Evolutionary conservation across 2,797 vertebrate genomes (phyloP).

Genomic region (Centroberyx gerrardi): DNA sequence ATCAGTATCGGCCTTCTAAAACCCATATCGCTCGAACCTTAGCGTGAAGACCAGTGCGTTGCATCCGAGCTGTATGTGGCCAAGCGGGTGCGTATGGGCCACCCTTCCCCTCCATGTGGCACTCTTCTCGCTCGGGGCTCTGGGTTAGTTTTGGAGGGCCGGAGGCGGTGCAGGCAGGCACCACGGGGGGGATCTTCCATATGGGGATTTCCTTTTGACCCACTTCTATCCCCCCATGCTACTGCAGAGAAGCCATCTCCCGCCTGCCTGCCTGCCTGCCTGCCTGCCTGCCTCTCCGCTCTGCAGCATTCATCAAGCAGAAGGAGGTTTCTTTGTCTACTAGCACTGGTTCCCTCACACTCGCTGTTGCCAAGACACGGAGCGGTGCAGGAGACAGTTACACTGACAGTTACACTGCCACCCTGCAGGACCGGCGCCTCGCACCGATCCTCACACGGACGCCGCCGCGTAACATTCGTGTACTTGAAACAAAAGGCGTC

Average conservation of each 20-base stretch:
- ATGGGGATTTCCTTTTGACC: slow-evolving; percentile 81
- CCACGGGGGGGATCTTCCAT: slow-evolving; percentile 66
- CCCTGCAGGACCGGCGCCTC: slow-evolving; percentile 57
- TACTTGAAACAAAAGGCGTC: slow-evolving; percentile 7
- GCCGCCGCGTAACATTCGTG: slow-evolving; percentile 16
- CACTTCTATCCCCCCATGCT: slow-evolving; percentile 68
- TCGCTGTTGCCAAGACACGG: slow-evolving; percentile 77
- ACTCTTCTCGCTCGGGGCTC: slow-evolving; percentile 38
- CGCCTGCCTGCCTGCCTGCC: neutral
- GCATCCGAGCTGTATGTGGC: too few species aligned
- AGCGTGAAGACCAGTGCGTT: too few species aligned
- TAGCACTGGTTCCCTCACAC: slow-evolving; percentile 63
- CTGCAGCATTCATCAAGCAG: slow-evolving; percentile 51
- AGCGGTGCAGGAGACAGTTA: slow-evolving; percentile 41
- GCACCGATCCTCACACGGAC: slow-evolving; percentile 34
- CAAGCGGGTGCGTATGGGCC: too few species aligned
- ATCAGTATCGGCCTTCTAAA: too few species aligned
- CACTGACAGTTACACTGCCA: slow-evolving; percentile 56
- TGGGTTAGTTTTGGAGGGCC: slow-evolving; percentile 51
- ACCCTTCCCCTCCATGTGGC: neutral
- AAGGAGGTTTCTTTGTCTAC: slow-evolving; percentile 73
- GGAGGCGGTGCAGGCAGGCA: slow-evolving; percentile 42
- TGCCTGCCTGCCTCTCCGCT: slow-evolving; percentile 21
- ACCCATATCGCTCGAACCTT: too few species aligned
- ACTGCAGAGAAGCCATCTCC: slow-evolving; percentile 54